phyloP scores from a whole-genome alignment of 2,113 vertebrate species.

The Rattus norvegicus region GRCr8 NC_086020.1:69709501-69710000 shows the following conservation, averaged over 20 bases:
- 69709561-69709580: background rate
- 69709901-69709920: background rate
- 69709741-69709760: background rate
- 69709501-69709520: background rate
- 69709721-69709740: background rate
- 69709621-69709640: background rate
- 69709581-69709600: background rate
- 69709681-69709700: background rate
- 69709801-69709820: background rate
- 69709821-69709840: background rate
- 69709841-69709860: background rate
- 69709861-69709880: background rate
- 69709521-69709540: background rate
- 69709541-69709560: background rate
- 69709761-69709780: background rate
- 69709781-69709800: background rate
- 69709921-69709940: fast-evolving
- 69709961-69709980: background rate
- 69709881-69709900: no score
- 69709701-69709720: fast-evolving
- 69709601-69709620: background rate
- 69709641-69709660: background rate
- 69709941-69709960: background rate
- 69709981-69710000: background rate
- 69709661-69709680: background rate